These are phyloP conservation scores for Mythimna vitellina DNA, from an alignment of 2,888 invertebrate genomes.

Conservation along the genomic window DNA sequence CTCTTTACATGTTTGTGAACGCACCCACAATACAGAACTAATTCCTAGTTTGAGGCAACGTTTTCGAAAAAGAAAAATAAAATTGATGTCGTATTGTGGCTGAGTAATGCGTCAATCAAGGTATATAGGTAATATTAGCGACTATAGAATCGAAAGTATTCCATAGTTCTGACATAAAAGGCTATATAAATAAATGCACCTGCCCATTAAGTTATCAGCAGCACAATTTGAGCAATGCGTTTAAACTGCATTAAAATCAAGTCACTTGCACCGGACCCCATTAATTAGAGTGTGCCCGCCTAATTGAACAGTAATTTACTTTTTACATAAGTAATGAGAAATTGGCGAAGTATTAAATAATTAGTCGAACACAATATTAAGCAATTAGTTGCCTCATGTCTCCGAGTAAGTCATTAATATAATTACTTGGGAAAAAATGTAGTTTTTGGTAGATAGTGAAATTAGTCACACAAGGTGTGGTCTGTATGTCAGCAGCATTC, in stretches of 20 bases:
- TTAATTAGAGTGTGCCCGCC: slow-evolving; percentile 30
- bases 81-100: no score
- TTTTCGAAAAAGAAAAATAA: no score
- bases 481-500: background rate
- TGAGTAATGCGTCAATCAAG: no score
- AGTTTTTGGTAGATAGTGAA: background rate
- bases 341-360: slow-evolving; percentile 41
- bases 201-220: slow-evolving; percentile 15
- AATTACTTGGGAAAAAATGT: slow-evolving; percentile 5
- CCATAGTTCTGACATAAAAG: background rate
- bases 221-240: slow-evolving; percentile 11
- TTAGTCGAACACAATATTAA: slow-evolving; percentile 36
- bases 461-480: background rate
- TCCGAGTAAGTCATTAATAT: slow-evolving; percentile 51
- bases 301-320: slow-evolving; percentile 34
- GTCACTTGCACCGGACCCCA: slow-evolving; percentile 7
- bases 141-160: background rate
- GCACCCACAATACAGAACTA: no score
- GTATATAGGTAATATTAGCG: background rate
- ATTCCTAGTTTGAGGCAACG: background rate
- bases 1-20: no score
- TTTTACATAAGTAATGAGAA: slow-evolving; percentile 36
- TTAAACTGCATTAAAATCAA: slow-evolving; percentile 25
- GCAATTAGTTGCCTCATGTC: slow-evolving; percentile 48
- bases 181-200: slow-evolving; percentile 6